phyloP scores from a whole-genome alignment of 2,888 invertebrate genomes.

The Cinara cedri region DNA sequence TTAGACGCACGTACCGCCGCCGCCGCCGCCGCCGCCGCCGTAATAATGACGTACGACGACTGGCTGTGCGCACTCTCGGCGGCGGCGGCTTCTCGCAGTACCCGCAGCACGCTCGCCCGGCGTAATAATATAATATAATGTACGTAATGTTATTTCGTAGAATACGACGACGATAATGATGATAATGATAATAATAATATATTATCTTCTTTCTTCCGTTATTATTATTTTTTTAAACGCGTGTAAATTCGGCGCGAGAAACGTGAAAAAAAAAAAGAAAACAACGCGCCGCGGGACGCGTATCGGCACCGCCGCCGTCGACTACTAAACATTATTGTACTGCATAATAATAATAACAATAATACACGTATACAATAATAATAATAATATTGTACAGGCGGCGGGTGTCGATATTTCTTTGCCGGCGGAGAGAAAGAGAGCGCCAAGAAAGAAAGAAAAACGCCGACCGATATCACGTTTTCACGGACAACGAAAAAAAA shows the following conservation, averaged over 20 bases:
- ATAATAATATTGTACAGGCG: too few species aligned
- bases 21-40: background rate
- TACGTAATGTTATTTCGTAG: background rate
- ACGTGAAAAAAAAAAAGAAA: background rate
- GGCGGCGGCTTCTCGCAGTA: too few species aligned
- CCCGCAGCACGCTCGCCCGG: too few species aligned
- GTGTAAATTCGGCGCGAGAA: background rate
- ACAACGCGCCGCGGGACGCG: slow-evolving; percentile 35
- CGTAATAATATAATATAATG: too few species aligned
- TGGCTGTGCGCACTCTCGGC: too few species aligned
- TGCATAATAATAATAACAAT: too few species aligned
- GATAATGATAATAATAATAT: background rate
- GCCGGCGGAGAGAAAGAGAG: background rate
- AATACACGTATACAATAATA: too few species aligned
- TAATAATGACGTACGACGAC: slow-evolving; percentile 10
- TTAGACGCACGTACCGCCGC: slow-evolving; percentile 35
- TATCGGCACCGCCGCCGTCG: too few species aligned
- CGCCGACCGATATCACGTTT: slow-evolving; percentile 30
- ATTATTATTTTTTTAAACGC: slow-evolving; percentile 7
- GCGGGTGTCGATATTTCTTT: too few species aligned
- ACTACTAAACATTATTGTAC: background rate
- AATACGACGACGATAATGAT: background rate
- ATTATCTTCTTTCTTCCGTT: background rate
- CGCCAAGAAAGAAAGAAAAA: background rate
- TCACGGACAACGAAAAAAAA: slow-evolving; percentile 18